phyloP scores from a whole-genome alignment of 35 echinoderm and acorn worm genomes.

The Hemicentrotus pulcherrimus region DNA sequence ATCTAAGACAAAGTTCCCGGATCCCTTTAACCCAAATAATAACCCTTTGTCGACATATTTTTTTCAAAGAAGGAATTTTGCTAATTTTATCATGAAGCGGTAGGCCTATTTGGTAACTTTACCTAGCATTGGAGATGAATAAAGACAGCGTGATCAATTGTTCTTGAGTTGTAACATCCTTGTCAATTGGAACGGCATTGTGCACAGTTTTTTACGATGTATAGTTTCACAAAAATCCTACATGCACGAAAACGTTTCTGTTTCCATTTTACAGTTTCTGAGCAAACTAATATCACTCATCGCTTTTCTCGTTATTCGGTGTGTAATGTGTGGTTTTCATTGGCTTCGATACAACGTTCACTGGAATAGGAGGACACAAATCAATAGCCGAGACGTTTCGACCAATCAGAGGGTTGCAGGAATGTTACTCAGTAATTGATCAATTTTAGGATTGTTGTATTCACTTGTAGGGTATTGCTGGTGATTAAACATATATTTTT shows the following conservation, averaged over 20 bases:
- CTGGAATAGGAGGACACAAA: neutral
- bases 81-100: too few species aligned
- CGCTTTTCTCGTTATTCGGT: slow-evolving; percentile 8
- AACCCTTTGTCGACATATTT: too few species aligned
- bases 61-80: too few species aligned
- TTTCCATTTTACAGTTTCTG: neutral
- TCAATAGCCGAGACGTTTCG: slow-evolving; percentile 7
- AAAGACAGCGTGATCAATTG: neutral
- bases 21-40: too few species aligned
- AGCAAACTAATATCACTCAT: slow-evolving; percentile 4
- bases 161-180: neutral
- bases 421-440: neutral
- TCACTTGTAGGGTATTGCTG: neutral
- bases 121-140: neutral
- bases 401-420: neutral
- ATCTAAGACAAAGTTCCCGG: too few species aligned
- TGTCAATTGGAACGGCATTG: neutral
- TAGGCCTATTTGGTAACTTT: neutral
- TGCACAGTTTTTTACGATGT: too few species aligned
- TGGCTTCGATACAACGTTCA: neutral
- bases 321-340: neutral
- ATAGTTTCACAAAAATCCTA: neutral
- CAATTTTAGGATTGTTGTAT: neutral
- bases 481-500: too few species aligned
- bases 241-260: neutral